These are phyloP conservation scores for Archocentrus centrarchus DNA, from an alignment of 2,113 vertebrate species.

Conservation along the genomic window DNA sequence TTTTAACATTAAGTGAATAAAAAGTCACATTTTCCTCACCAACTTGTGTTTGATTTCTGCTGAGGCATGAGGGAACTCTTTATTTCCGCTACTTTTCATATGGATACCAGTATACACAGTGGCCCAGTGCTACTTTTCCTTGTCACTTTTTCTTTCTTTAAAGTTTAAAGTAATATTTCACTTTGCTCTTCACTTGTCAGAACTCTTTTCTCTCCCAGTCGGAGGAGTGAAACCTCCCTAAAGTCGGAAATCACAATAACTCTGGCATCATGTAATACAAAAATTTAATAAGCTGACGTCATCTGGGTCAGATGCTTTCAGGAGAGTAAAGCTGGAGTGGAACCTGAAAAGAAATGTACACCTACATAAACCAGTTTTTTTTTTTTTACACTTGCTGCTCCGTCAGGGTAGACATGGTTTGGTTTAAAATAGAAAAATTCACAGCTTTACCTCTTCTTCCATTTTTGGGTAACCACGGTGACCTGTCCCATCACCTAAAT, in stretches of 20 bases:
- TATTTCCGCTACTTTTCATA: conserved; percentile 41
- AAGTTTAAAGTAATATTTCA: conserved; percentile 50
- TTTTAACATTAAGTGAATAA: not conserved
- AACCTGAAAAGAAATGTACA: not conserved
- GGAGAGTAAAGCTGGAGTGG: not conserved
- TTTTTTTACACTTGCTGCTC: not conserved
- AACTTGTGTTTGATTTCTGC: conserved; percentile 22
- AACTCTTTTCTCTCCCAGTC: conserved; percentile 6
- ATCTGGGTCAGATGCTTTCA: conserved; percentile 9
- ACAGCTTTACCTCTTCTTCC: not conserved
- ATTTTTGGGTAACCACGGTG: not conserved
- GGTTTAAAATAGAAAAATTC: not conserved
- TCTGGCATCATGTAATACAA: not conserved
- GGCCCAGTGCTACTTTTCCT: conserved; percentile 41
- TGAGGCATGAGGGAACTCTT: conserved; percentile 11
- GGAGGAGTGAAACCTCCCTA: conserved; percentile 13
- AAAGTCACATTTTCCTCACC: not conserved
- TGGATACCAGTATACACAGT: conserved; percentile 16
- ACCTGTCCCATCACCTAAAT: not conserved
- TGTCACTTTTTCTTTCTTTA: conserved; percentile 42
- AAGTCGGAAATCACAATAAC: conserved; percentile 11
- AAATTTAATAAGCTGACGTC: conserved; percentile 24
- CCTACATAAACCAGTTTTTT: not conserved
- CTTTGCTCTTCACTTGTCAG: conserved; percentile 35
- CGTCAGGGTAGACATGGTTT: too few relatives aligned